A percentile compares a stretch with the other conserved stretches of the same genome.
phyloP scores from a whole-genome alignment of 2,888 invertebrate species.

The Sinopyrophorus schimmeli region DNA sequence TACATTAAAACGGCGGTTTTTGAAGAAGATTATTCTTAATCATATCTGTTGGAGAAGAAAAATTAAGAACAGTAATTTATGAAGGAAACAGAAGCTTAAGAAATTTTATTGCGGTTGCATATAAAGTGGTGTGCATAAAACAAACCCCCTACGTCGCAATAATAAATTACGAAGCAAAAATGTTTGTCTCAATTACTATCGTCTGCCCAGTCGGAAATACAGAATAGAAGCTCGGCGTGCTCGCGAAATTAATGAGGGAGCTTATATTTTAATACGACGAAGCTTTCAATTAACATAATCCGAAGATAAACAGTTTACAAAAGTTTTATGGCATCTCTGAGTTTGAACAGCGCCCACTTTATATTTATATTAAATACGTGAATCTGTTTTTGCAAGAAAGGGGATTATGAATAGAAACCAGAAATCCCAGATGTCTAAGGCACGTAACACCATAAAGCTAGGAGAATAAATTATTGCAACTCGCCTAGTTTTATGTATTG shows the following conservation, averaged over 20 bases:
- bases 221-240: conserved; percentile 28
- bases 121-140: conserved; percentile 29
- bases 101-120: conserved; percentile 26
- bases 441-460: conserved; percentile 14
- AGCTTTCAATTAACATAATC: conserved; percentile 36
- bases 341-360: conserved; percentile 21
- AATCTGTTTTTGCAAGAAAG: conserved; percentile 11
- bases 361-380: conserved; percentile 28
- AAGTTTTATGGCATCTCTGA: conserved; percentile 30
- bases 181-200: conserved; percentile 32
- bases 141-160: conserved; percentile 17
- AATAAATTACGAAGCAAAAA: conserved; percentile 29
- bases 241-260: conserved; percentile 34
- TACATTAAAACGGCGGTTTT: no score
- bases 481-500: conserved; percentile 8
- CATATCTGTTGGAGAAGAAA: no score
- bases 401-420: conserved; percentile 12
- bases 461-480: conserved; percentile 7
- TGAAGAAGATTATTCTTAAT: no score
- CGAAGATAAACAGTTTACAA: conserved; percentile 35
- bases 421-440: conserved; percentile 8
- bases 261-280: conserved; percentile 35
- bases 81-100: conserved; percentile 25
- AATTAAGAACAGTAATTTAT: no score
- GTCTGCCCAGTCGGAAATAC: conserved; percentile 25